Conservation (phyloP, 2,113 vertebrate genomes). For the Okapia johnstoni region DNA sequence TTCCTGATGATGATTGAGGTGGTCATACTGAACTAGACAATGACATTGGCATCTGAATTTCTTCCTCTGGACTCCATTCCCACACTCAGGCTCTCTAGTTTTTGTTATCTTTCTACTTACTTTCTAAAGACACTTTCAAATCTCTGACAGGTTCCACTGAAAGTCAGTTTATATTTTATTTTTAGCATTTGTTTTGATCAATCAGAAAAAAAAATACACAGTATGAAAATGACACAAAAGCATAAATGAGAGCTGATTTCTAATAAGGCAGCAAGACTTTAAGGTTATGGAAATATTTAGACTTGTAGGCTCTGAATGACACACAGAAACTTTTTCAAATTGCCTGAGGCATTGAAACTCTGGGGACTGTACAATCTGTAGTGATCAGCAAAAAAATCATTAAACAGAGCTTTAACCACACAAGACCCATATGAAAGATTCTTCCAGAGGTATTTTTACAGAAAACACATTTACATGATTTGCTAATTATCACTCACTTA, state of each 20-base stretch:
- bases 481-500: neutral
- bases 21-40: neutral
- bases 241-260: neutral
- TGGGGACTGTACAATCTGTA: neutral
- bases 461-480: neutral
- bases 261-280: neutral
- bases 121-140: neutral
- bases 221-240: neutral
- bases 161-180: neutral
- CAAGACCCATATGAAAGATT: neutral
- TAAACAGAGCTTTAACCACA: neutral
- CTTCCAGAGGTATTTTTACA: neutral
- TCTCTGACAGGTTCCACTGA: neutral
- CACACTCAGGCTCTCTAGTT: neutral
- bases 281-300: constrained; percentile 13
- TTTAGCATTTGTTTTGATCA: constrained; percentile 31
- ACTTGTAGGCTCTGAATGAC: neutral
- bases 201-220: neutral
- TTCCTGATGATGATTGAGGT: constrained; percentile 9
- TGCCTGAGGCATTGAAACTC: neutral
- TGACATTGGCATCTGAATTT: neutral
- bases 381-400: constrained; percentile 26
- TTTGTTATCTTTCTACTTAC: neutral
- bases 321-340: constrained; percentile 17
- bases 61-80: neutral